Base-by-base conservation (phyloP, 2,888 invertebrate genomes). In the Dicranocentrus wangi region DNA sequence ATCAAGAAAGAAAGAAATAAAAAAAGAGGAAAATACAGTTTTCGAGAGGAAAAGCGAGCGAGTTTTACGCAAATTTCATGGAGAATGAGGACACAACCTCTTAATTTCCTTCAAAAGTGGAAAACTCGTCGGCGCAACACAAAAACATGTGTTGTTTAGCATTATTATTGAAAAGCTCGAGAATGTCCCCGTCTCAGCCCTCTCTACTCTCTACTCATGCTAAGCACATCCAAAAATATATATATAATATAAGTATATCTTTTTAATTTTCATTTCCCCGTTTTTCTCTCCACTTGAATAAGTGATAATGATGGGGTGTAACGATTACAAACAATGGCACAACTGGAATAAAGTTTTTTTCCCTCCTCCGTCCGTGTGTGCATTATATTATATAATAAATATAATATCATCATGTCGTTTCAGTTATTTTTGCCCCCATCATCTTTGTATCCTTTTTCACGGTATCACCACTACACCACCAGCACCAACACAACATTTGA, bases 61-160 rank as follows among this genome's bases (percentile, higher is more conserved):
- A n/a, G 17, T 21, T 42, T 42, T 42, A 27, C 43, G 23, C 39
- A 28, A 43, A 65, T 19, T 23, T 73, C 47, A 47, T 19, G 17
- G 25, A 66, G 39, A 66, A 75, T 42, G n/a, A 66, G 47, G n/a
- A 66, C 58, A 75, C 17, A 27, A 28, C 3, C 28, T 66, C 58
- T 75, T 75, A 75, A 75, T 75, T 75, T 75, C 75, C 75, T 75
- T n/a, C n/a, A 47, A 75, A 17, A 65, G 5, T 25, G 17, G 27
- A 47, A 17, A 5, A 27, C 28, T 47, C 25, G 51, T 51, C 43
- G 10, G 7, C 19, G 42, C 3, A 39, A 42, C 63, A 19, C 1
- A 15, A 42, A 65, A 42, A 43, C 5, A 39, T 39, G 39, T 39
- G 7, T 39, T n/a, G n/a, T n/a, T n/a, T n/a, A n/a, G n/a, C n/a